Percentiles rank a stretch among this genome's conserved stretches.
phyloP scores from a whole-genome alignment of 1,140 invertebrate genomes.

The Ostrea edulis region DNA sequence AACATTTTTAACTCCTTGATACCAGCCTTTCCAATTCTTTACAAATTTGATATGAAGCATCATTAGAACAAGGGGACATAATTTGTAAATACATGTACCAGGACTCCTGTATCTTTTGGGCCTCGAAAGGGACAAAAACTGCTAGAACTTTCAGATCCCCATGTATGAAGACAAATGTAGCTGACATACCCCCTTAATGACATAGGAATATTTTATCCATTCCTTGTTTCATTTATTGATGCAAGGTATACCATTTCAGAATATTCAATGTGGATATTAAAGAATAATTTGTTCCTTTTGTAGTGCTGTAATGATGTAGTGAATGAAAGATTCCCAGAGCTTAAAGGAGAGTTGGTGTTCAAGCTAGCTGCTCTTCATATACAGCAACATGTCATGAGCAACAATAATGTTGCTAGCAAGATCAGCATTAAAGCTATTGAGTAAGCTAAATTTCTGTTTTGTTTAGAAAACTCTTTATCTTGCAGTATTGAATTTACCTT shows the following conservation, averaged over 20 bases:
- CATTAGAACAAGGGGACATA: no score
- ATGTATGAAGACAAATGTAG: no score
- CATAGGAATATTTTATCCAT: not conserved
- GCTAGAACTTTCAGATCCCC: no score
- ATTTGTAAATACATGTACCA: no score
- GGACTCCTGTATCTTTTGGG: no score
- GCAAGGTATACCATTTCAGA: not conserved
- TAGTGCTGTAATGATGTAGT: conserved; percentile 96
- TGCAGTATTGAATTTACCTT: no score
- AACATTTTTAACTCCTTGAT: no score
- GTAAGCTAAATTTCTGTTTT: conserved; percentile 82
- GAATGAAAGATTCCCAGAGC: conserved; percentile 92
- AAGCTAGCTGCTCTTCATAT: conserved; percentile 92
- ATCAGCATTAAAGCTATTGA: conserved; percentile 92
- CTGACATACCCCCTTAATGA: no score
- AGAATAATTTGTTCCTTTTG: conserved; percentile 58
- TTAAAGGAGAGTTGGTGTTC: conserved; percentile 92
- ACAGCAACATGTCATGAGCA: conserved; percentile 91
- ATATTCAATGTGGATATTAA: not conserved
- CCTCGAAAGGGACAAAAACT: no score
- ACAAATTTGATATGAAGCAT: no score
- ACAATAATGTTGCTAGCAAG: conserved; percentile 87
- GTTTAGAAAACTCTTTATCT: not conserved
- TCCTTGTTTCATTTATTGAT: not conserved
- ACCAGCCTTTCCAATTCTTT: no score